Evolutionary conservation across 2,888 invertebrate genomes (phyloP).

Genomic region (Oscheius myriophilus): DNA sequence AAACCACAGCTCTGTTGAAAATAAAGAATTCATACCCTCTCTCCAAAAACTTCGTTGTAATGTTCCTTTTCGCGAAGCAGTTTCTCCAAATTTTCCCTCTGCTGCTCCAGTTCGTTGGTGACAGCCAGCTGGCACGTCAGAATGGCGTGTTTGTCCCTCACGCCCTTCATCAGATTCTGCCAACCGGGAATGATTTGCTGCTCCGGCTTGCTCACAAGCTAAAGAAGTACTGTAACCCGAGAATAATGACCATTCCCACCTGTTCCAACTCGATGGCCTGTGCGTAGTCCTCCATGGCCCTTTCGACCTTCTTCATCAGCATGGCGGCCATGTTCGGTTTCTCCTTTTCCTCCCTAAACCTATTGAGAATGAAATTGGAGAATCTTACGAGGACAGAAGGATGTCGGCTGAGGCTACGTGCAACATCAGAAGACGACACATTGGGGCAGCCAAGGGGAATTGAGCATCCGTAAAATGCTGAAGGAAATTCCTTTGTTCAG

Average conservation of each 20-base stretch:
- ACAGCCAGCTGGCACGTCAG: constrained; percentile 14
- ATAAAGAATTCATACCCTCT: constrained; percentile 15
- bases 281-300: constrained; percentile 17
- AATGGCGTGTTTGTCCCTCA: constrained; percentile 6
- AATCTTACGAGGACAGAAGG: constrained; percentile 11
- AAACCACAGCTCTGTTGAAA: not conserved
- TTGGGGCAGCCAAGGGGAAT: constrained; percentile 3
- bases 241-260: not conserved
- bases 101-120: constrained; percentile 20
- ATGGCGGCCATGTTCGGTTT: not conserved
- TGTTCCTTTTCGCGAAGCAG: constrained; percentile 42
- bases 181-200: constrained; percentile 1
- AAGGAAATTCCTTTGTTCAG: not conserved
- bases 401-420: constrained; percentile 13
- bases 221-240: not conserved
- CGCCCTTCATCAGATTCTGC: constrained; percentile 3
- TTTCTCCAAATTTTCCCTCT: constrained; percentile 39
- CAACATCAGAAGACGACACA: constrained; percentile 15
- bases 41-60: constrained; percentile 37
- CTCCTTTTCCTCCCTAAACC: constrained; percentile 10
- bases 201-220: constrained; percentile 18
- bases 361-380: not conserved
- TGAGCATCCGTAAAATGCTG: not conserved
- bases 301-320: constrained; percentile 9
- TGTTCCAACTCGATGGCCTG: constrained; percentile 14